A percentile compares a stretch with the other conserved stretches of the same genome.
Evolutionary conservation across 2,797 vertebrate species (phyloP).

Genomic region (Halcyon badia): DNA sequence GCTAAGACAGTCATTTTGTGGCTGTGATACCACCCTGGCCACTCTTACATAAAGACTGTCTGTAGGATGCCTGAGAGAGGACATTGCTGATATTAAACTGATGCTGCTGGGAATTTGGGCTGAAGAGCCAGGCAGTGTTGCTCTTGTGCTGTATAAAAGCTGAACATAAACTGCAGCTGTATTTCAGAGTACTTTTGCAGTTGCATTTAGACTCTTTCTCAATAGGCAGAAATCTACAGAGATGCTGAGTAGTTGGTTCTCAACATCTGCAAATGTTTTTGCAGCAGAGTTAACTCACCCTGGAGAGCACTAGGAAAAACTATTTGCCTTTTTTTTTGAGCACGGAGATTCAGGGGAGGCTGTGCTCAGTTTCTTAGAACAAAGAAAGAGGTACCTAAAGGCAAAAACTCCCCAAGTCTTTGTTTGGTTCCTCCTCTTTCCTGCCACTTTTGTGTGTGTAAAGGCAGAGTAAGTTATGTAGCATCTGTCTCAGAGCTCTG

Average conservation of each 20-base stretch:
- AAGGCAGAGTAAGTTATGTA: neutral
- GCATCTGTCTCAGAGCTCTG: neutral
- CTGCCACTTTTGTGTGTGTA: neutral
- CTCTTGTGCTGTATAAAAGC: neutral
- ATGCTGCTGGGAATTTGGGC: constrained; percentile 33
- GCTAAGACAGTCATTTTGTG: neutral
- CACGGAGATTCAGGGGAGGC: neutral
- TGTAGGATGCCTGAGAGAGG: neutral
- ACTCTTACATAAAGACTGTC: neutral
- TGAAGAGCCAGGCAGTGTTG: neutral
- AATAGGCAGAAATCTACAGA: constrained; percentile 17
- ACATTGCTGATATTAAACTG: neutral
- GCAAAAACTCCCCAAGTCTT: neutral
- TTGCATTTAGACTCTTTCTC: neutral
- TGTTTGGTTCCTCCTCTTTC: neutral
- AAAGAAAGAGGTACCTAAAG: neutral
- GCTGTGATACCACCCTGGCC: neutral
- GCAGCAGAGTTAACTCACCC: constrained; percentile 3
- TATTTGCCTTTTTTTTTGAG: neutral
- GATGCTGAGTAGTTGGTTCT: constrained; percentile 8
- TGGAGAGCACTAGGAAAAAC: constrained; percentile 12
- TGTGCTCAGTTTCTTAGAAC: neutral
- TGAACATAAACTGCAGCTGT: neutral
- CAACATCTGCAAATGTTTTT: constrained; percentile 58
- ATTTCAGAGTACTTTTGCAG: neutral